Base-by-base conservation (phyloP, 2,113 vertebrate genomes). In the Colossoma macropomum region DNA sequence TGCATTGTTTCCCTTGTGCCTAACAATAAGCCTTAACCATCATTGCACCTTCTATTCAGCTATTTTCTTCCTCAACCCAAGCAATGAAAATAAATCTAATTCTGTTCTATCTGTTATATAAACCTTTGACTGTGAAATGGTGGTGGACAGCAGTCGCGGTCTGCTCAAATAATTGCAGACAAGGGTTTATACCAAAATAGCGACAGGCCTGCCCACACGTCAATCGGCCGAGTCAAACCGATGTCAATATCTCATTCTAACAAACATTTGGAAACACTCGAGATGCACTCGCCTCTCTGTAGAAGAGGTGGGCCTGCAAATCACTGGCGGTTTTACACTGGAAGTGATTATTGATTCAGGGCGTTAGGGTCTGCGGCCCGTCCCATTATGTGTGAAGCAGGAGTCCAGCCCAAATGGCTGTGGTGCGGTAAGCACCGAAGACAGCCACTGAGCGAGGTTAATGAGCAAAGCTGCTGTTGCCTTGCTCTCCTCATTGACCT, bases 401-500 rank as follows among this genome's bases (percentile, higher is more conserved):
- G 27, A 50, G 63, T 69, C 23, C 25, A 2, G 38, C 48, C 50
- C 52, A 52, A 32, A 52, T 16, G 8, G 21, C 34, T 27, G 32
- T 66, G 38, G 41, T 32, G 17, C 54, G 17, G 1, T 48, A 21
- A 62, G 8, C 17, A 21, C 45, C 23, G 38, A n/a, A n/a, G 12
- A 34, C 69, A 73, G 69, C 1, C 12, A 59, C 62, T n/a, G 41
- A 50, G 63, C 48, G n/a, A 32, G 62, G 45, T 79, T 85, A 74
- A 82, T 69, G 34, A 74, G 80, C 63, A n/a, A 28, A 45, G 28
- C 48, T 54, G 19, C n/a, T 77, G 63, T 66, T 23, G 52, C 25
- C 63, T 54, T 72, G 63, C 76, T 79, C 54, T 30, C 25, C 50
- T 78, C 48, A 65, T 65, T 84, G 75, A 80, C 59, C 77, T 68